Evolutionary conservation across 2,113 vertebrate genomes (phyloP), one percentile per base, ranked within the genome.

Genomic region (Embiotoca jacksoni): DNA sequence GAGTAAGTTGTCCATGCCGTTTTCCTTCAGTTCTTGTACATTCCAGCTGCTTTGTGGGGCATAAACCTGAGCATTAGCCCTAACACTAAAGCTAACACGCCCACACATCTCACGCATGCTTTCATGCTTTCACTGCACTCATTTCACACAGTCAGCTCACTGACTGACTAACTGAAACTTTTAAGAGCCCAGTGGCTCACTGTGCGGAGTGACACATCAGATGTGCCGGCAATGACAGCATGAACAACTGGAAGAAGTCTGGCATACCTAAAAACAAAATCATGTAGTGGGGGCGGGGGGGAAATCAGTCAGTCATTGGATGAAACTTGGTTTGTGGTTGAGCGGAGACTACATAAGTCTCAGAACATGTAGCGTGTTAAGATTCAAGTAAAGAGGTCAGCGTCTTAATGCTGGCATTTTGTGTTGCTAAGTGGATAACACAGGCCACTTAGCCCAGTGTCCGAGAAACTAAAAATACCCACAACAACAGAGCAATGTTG

Each of bases 31-130:
- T 90, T 90, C 90, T 75, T 94, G 80, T 90, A 80, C 87, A 94
- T 93, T 93, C 94, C 91, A 89, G 85, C 91, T 87, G 91, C 89
- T 91, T 90, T 44, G 84, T 68, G 87, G 85, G 86, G 86, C 91
- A 88, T 88, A 90, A 94, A 90, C 81, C 78, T 71, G 79, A 88
- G 91, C 74, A 72, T 85, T 88, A 84, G 89, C 66, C 55, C 80
- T 64, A 75, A 79, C 65, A 58, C 92, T 88, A 90, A 91, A 87
- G 85, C 85, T 80, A 91, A 91, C 91, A 91, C 87, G 23, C 91
- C 84, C 92, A 91, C 85, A 55, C 88, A 91, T 87, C 87, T 92
- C 90, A 93, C 73, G 89, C 92, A 90, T 93, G 91, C 90, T 91
- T 92, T 91, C 92, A 90, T 93, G 91, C 90, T 91, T 92, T 91